Evolutionary conservation across 2,888 invertebrate species (phyloP), one percentile per base, ranked within the genome.

Genomic region (Eupithecia subumbrata): DNA sequence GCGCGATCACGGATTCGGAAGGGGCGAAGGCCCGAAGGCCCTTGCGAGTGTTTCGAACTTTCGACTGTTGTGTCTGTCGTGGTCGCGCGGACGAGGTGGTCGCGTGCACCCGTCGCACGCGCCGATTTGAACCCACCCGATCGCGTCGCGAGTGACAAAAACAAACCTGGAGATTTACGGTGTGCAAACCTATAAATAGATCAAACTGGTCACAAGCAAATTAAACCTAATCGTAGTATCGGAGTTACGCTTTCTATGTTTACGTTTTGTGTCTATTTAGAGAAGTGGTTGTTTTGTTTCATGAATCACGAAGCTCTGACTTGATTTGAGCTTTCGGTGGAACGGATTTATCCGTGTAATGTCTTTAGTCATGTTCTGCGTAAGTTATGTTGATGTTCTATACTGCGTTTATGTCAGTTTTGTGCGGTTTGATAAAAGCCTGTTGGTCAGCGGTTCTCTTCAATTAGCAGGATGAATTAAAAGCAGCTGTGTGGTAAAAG

Each of bases 1-100:
- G 88, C 89, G 89, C 91, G 93, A 91, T 91, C 92, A 93, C 89
- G 89, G 90, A 89, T 90, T 92, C 92, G 91, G 93, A 93, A 93
- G 93, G 94, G 94, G 91, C 91, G 90, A 91, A 90, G 91, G 92
- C 92, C 92, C 93, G 90, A n/a, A n/a, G n/a, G n/a, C n/a, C n/a
- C n/a, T n/a, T 86, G 88, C 87, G 90, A 67, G 67, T 67, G 88
- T 91, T 91, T 91, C 88, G 88, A 84, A 83, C 83, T 85, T 87
- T 88, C 87, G 84, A 83, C 84, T 85, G 88, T 88, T 88, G 88
- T 88, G 91, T 92, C 92, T 94, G 92, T 93, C 90, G 93, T 88
- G 89, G 88, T 93, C 90, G 93, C 88, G 89, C 83, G 88, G 88
- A 88, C 89, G 94, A 90, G 84, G 92, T 91, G 92, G 88, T 86